phyloP scores from a whole-genome alignment of 2,888 invertebrate genomes.

The Gymnocheta viridis region DNA sequence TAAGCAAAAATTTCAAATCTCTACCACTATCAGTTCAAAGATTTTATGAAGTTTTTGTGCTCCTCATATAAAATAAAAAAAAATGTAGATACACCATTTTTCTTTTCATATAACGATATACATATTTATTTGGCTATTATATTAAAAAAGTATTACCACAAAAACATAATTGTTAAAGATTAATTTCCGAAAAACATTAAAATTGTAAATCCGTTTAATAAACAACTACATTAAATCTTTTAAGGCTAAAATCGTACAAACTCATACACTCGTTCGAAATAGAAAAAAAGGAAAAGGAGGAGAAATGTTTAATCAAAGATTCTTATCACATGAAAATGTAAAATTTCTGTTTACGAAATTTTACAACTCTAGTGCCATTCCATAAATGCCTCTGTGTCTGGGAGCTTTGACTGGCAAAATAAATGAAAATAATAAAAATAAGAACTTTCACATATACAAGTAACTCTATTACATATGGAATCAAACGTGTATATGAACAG shows the following conservation, averaged over 20 bases:
- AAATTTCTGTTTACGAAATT: constrained; percentile 77
- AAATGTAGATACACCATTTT: no score
- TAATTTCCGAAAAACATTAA: constrained; percentile 47
- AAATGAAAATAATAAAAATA: constrained; percentile 15
- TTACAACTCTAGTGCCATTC: constrained; percentile 67
- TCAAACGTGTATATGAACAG: constrained; percentile 18
- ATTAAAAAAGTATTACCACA: not conserved
- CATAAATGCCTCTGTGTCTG: constrained; percentile 65
- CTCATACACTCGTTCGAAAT: not conserved
- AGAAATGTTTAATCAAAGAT: constrained; percentile 72
- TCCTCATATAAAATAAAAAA: no score
- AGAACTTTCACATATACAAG: not conserved
- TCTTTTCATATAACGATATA: no score
- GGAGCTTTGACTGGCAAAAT: constrained; percentile 49
- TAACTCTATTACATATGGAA: constrained; percentile 64
- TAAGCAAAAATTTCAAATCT: no score
- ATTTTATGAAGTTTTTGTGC: no score
- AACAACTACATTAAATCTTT: constrained; percentile 26
- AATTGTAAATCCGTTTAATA: constrained; percentile 54
- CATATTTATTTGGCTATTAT: no score
- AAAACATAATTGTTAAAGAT: constrained; percentile 42
- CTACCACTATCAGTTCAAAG: no score
- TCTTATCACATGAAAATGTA: constrained; percentile 78
- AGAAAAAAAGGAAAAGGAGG: not conserved
- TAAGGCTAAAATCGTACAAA: not conserved